Conservation (phyloP, 2,113 vertebrate genomes). For the Tringa solitaria region DNA sequence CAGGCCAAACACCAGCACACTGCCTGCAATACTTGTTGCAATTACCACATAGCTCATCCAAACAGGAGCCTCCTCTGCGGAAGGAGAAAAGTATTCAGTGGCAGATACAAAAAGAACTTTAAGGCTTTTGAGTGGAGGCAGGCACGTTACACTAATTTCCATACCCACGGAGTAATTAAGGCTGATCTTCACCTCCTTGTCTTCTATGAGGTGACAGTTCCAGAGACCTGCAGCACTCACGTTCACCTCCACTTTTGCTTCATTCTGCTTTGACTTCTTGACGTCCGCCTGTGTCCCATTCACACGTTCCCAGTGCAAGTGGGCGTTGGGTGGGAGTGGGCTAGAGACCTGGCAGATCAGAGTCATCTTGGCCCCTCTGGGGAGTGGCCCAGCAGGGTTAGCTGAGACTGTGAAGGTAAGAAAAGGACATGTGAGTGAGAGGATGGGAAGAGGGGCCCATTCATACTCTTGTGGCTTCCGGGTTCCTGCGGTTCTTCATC, state of each 20-base stretch:
- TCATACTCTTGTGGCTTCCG: background rate
- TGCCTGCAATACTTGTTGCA: background rate
- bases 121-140: background rate
- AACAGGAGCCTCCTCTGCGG: background rate
- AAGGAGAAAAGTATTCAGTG: background rate
- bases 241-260: background rate
- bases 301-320: constrained; percentile 13
- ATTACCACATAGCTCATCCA: background rate
- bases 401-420: constrained; percentile 39
- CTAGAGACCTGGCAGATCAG: constrained; percentile 41
- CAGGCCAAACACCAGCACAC: background rate
- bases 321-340: background rate
- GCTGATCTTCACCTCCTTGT: background rate
- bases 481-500: background rate
- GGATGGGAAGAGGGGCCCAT: background rate
- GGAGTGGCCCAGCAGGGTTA: background rate
- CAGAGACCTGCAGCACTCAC: constrained; percentile 18
- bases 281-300: background rate
- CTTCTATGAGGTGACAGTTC: constrained; percentile 47
- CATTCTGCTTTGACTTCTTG: background rate
- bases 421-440: background rate
- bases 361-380: background rate
- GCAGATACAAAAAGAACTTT: background rate
- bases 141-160: background rate
- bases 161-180: constrained; percentile 32